phyloP scores from a whole-genome alignment of 2,113 vertebrate species.

The Pygoscelis antarcticus region DNA sequence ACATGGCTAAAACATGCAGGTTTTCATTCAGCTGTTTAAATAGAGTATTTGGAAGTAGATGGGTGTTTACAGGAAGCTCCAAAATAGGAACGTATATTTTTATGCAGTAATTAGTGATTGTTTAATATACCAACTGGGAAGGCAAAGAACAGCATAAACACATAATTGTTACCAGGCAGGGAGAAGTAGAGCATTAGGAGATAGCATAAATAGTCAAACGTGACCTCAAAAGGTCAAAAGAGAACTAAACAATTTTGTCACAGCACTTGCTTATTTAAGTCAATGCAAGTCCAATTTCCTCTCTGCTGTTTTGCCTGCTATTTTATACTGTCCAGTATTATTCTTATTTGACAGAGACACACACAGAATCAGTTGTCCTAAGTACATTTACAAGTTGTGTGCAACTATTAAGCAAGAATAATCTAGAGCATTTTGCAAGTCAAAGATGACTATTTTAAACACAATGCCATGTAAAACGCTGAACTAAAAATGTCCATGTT shows the following conservation, averaged over 20 bases:
- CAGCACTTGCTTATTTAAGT: slow-evolving; percentile 79
- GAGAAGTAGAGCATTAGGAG: slow-evolving; percentile 78
- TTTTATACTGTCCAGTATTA: slow-evolving; percentile 51
- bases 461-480: not conserved
- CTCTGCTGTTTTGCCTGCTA: slow-evolving; percentile 36
- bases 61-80: slow-evolving; percentile 61
- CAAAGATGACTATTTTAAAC: slow-evolving; percentile 44
- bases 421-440: slow-evolving; percentile 44
- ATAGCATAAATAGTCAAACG: slow-evolving; percentile 81
- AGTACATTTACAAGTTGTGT: not conserved
- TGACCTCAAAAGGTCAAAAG: slow-evolving; percentile 79
- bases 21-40: slow-evolving; percentile 8
- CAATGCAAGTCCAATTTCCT: slow-evolving; percentile 75
- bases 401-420: not conserved
- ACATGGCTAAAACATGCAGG: not conserved
- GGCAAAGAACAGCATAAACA: slow-evolving; percentile 70
- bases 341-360: slow-evolving; percentile 5
- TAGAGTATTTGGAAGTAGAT: not conserved
- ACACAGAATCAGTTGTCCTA: not conserved
- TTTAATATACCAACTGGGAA: slow-evolving; percentile 72
- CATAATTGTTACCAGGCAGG: slow-evolving; percentile 82
- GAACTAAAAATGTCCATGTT: not conserved
- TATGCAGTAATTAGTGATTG: slow-evolving; percentile 76
- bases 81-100: slow-evolving; percentile 69
- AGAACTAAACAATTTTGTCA: slow-evolving; percentile 82